Evolutionary conservation across 37 sponge, comb jelly and placozoan genomes (phyloP).

Genomic region (Tethya wilhelma): DNA sequence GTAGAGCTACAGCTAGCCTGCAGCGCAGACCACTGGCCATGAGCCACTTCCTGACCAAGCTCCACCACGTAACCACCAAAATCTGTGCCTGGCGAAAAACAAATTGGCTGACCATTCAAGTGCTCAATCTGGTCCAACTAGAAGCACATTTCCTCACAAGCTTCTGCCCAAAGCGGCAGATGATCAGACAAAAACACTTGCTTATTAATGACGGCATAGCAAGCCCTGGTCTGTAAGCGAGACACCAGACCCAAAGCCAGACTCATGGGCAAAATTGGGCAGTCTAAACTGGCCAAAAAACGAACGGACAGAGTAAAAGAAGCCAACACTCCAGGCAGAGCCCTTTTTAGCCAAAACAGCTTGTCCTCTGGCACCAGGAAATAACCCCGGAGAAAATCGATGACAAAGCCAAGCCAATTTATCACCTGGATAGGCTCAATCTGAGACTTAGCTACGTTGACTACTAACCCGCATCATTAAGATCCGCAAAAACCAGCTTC

Average conservation of each 20-base stretch:
- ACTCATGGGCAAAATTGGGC: not conserved
- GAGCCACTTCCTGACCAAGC: too few species aligned
- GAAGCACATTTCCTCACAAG: not conserved
- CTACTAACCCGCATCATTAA: not conserved
- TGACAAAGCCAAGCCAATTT: not conserved
- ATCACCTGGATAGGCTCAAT: not conserved
- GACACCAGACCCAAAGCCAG: conserved; percentile 1
- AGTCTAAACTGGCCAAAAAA: not conserved
- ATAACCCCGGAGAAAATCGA: not conserved
- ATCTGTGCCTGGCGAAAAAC: too few species aligned
- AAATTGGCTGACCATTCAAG: not conserved
- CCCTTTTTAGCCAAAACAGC: not conserved
- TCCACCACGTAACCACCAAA: too few species aligned
- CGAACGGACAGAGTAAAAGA: not conserved
- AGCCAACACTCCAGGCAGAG: not conserved
- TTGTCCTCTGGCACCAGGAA: not conserved
- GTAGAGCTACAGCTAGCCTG: not conserved
- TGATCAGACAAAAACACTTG: conserved; percentile 2
- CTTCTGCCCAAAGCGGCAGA: not conserved
- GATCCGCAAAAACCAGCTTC: too few species aligned
- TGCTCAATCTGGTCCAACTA: not conserved
- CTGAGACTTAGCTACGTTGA: not conserved
- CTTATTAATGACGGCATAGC: conserved; percentile 3
- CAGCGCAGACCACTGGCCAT: not conserved
- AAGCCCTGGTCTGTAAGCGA: not conserved